Evolutionary conservation across 2,888 invertebrate genomes (phyloP), one percentile per base, ranked within the genome.

Genomic region (Drosophila austrosaltans): DNA sequence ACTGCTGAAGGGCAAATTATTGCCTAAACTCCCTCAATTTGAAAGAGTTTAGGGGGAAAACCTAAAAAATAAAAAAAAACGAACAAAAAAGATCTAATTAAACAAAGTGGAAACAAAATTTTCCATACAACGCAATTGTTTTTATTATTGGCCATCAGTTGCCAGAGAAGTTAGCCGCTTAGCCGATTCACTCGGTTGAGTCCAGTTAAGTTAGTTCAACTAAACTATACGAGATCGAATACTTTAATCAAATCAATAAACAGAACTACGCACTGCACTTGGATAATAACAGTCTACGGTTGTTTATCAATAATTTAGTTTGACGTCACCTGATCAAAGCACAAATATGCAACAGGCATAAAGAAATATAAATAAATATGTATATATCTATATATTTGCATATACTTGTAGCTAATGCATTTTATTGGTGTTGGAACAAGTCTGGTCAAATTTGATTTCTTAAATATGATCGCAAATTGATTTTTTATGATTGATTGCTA

Each of bases 21-120:
- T 48, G 22, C 48, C 48, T 25, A 48, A 48, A 48, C 48, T 48
- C 48, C 25, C 25, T 48, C 3, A 20, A 48, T 20, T 20, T 8
- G 20, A 22, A 8, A 8, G 22, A 48, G 20, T 2, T 36, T 36
- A 20, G 8, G 8, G 20, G 44, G 22, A 48, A 48, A 48, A 20
- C 16, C 7, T 63, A 65, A 22, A 56, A 60, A 36, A 7, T 3
- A 81, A 56, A 79, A 81, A 61, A 66, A 16, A 53, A 56, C 57
- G 16, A 56, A 63, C 48, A 32, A 36, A 22, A 10, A 48, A 54
- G 48, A 48, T 48, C 48, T 48, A 48, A 40, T 63, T 64, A 53
- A 64, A 36, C 57, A 16, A 72, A 69, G 54, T 75, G 83, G 69
- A 82, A 81, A 48, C 48, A 78, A 80, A 74, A 75, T 73, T 87